These are phyloP conservation scores for Ophonus ardosiacus DNA, from an alignment of 2,888 invertebrate species.

Conservation along the genomic window DNA sequence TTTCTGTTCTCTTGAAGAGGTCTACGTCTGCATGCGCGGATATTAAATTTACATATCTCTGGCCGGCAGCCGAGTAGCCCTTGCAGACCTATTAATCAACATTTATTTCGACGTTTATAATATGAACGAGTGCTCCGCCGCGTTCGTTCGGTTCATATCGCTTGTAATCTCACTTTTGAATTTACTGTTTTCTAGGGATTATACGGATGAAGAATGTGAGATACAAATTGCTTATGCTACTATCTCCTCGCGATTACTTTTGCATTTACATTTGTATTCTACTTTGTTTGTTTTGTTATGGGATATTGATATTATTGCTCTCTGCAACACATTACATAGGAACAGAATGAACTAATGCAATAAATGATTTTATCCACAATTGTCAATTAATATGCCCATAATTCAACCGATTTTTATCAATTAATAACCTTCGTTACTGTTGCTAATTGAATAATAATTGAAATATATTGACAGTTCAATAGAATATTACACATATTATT, in stretches of 20 bases:
- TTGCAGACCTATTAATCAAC: slow-evolving; percentile 57
- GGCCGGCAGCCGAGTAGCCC: slow-evolving; percentile 24
- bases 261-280: neutral
- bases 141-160: slow-evolving; percentile 38
- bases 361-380: no score
- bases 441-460: no score
- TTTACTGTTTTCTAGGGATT: slow-evolving; percentile 46
- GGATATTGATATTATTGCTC: neutral
- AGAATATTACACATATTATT: no score
- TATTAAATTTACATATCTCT: slow-evolving; percentile 63
- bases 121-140: slow-evolving; percentile 42
- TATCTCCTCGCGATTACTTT: slow-evolving; percentile 8
- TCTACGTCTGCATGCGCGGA: slow-evolving; percentile 23
- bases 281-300: neutral
- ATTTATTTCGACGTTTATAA: slow-evolving; percentile 60
- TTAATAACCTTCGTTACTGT: no score
- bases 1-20: slow-evolving; percentile 40
- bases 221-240: slow-evolving; percentile 41
- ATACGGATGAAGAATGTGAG: slow-evolving; percentile 38
- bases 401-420: no score
- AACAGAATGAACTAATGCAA: neutral
- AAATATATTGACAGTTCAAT: no score
- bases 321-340: neutral
- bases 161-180: slow-evolving; percentile 47
- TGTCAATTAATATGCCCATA: no score